Base-by-base conservation (phyloP, 2,888 invertebrate genomes). In the Altica lythri region DNA sequence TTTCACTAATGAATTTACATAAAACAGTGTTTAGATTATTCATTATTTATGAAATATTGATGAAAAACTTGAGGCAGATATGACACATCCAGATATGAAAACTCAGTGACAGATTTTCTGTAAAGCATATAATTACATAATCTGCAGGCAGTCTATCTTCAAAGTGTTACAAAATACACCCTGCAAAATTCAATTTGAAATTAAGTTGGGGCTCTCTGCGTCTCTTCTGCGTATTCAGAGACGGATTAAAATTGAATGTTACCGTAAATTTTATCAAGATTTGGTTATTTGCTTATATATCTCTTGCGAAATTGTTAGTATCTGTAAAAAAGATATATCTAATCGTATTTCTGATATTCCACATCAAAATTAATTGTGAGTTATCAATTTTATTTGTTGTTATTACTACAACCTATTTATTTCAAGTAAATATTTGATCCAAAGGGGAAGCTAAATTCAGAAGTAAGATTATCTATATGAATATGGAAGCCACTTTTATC, bases 121-220 rank as follows among this genome's bases (percentile, higher is more conserved):
- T 66, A 65, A 67, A 68, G 65, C 60, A 62, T 53, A 69, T 73
- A 73, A 74, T 74, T 74, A 73, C 69, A 68, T 70, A 71, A 70
- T 70, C 73, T 62, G 67, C 73, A 68, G 73, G 74, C 72, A 68
- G 65, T 69, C 71, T 65, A 70, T 67, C 72, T 71, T 72, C 71
- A 72, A 72, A 72, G 72, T 71, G 71, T 69, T 70, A 71, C 68
- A 68, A 72, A 71, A 69, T 71, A 70, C 70, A 68, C 72, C 68
- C 68, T 68, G 64, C 64, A 72, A n/a, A 74, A 75, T 73, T 72
- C 72, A 74, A 74, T 75, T 72, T 72, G 67, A 67, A 61, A 70
- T 72, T 72, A 72, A 72, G 70, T 70, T n/a, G 62, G 72, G 67
- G 71, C 71, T 49, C 32, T 49, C 43, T 12, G 13, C 30, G 38